Evolutionary conservation across 2,888 invertebrate species (phyloP).

Genomic region (Platycheirus albimanus): DNA sequence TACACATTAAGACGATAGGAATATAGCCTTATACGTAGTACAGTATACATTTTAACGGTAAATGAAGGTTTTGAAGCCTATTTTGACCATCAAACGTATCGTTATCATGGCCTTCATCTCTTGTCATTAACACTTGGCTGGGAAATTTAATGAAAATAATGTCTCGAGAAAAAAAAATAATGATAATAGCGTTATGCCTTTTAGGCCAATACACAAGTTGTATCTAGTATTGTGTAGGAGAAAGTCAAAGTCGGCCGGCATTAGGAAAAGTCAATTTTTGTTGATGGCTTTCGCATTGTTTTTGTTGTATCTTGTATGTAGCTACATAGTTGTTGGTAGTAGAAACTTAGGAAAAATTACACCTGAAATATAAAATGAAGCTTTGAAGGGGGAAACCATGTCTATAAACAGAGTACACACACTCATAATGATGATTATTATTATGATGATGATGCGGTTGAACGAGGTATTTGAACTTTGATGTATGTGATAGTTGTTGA

Average conservation of each 20-base stretch:
- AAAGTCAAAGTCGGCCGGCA: background rate
- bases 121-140: slow-evolving; percentile 55
- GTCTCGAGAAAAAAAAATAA: slow-evolving; percentile 21
- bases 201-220: too few species aligned
- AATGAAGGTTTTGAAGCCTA: slow-evolving; percentile 2
- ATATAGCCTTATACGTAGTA: background rate
- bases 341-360: slow-evolving; percentile 27
- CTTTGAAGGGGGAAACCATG: slow-evolving; percentile 22
- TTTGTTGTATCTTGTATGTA: too few species aligned
- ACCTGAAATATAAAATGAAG: slow-evolving; percentile 30
- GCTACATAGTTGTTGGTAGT: background rate
- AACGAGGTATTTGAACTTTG: slow-evolving; percentile 53
- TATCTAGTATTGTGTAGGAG: too few species aligned
- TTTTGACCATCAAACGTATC: slow-evolving; percentile 19
- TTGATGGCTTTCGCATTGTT: too few species aligned
- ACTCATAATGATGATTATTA: background rate
- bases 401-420: background rate
- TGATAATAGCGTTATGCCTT: slow-evolving; percentile 7
- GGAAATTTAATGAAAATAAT: slow-evolving; percentile 57
- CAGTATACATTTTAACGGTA: background rate
- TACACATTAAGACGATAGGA: background rate
- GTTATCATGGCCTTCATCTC: slow-evolving; percentile 23
- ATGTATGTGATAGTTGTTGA: background rate
- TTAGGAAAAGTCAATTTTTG: background rate
- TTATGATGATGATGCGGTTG: slow-evolving; percentile 4